Base-by-base conservation (phyloP, 2,888 invertebrate species). In the Ischnura elegans region DNA sequence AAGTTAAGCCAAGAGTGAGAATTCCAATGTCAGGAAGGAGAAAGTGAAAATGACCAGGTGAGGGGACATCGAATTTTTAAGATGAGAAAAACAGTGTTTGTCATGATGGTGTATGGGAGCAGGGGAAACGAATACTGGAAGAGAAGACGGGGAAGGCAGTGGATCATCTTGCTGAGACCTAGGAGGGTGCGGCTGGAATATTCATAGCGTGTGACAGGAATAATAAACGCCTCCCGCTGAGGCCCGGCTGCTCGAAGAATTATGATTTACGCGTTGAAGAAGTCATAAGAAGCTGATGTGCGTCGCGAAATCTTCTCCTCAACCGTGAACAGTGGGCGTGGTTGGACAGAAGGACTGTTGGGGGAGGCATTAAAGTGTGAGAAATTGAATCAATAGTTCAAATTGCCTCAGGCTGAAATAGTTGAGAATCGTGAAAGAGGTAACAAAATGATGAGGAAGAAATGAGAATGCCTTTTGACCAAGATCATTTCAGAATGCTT, bases 181-280 rank as follows among this genome's bases (percentile, higher is more conserved):
- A 25, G 25, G 61, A 55, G 13, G 43, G 46, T 86, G 45, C 19
- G 86, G 66, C 61, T 13, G n/a, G 90, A 90, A 90, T 90, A 90
- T 90, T 90, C 90, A 90, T 90, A 42, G 55, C 61, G 66, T 66
- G 42, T 90, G 90, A 45, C 90, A 45, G 42, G 90, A 90, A 90
- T 90, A 66, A 66, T 66, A 90, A 66, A 66, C 90, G 61, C 90
- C 90, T n/a, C 55, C 90, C 43, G 90, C 43, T 43, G 90, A 87
- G 87, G 42, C 55, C 10, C 2, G 19, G 51, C 8, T 51, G 8
- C 47, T 55, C 25, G 90, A 66, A 43, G 90, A 66, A 61, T 90
- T 42, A 90, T 90, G 90, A 90, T 90, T 90, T 90, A 90, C 90
- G 90, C 10, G 61, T 45, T 90, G 90, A 90, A 90, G 66, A 90